A percentile compares a stretch with the other conserved stretches of the same genome.
Evolutionary conservation across 2,113 vertebrate species (phyloP).

Genomic region (Microtus richardsoni): DNA sequence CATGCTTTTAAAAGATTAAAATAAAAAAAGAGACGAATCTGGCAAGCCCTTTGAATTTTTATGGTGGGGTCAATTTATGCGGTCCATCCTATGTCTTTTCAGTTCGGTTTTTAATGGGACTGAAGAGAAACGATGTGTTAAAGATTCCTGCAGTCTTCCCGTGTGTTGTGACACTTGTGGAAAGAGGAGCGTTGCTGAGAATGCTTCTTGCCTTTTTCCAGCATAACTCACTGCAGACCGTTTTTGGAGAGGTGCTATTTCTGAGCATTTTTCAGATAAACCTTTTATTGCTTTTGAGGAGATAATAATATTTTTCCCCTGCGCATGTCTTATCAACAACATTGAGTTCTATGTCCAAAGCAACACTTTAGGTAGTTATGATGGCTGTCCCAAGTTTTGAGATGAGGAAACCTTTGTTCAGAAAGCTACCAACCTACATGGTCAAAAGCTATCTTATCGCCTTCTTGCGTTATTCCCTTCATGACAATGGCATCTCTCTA

Average conservation of each 20-base stretch:
- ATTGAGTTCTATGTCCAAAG: conserved; percentile 22
- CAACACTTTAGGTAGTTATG: not conserved
- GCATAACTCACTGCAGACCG: conserved; percentile 63
- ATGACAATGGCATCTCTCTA: not conserved
- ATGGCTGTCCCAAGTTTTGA: conserved; percentile 34
- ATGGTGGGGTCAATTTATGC: conserved; percentile 85
- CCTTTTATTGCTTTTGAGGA: conserved; percentile 42
- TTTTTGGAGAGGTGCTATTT: conserved; percentile 53
- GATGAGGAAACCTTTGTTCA: conserved; percentile 48
- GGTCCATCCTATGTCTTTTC: conserved; percentile 79
- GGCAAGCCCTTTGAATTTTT: conserved; percentile 87
- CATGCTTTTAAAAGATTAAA: conserved; percentile 92
- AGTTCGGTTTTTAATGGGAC: conserved; percentile 71
- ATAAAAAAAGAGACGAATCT: conserved; percentile 84
- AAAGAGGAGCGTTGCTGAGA: conserved; percentile 17
- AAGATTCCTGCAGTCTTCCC: conserved; percentile 60
- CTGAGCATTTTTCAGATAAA: conserved; percentile 53
- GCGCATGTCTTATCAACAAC: not conserved
- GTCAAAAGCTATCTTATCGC: not conserved
- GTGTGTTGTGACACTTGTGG: conserved; percentile 56
- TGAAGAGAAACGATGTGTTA: conserved; percentile 75
- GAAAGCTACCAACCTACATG: not conserved
- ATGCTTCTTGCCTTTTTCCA: conserved; percentile 58
- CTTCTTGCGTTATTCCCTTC: not conserved
- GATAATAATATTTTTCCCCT: conserved; percentile 1